phyloP scores from a whole-genome alignment of 2,113 vertebrate genomes.

The Indri indri region DNA sequence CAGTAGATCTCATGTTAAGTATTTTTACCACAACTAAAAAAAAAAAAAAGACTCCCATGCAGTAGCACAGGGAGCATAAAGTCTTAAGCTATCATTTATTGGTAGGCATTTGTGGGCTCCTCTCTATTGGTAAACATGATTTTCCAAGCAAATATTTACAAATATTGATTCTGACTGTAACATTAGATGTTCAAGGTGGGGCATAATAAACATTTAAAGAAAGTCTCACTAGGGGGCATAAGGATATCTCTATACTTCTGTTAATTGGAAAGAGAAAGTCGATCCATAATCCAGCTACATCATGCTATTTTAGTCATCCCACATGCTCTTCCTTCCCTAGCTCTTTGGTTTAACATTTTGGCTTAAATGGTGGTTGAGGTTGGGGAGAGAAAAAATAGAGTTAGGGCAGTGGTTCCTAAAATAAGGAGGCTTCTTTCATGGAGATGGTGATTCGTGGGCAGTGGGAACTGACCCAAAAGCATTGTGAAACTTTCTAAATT shows the following conservation, averaged over 20 bases:
- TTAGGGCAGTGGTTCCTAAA: neutral
- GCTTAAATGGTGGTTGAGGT: neutral
- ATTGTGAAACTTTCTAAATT: conserved; percentile 24
- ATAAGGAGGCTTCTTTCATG: neutral
- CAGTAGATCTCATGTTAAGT: neutral
- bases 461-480: neutral
- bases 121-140: neutral
- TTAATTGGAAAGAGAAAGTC: neutral
- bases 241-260: neutral
- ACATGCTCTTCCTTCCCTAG: neutral
- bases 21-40: neutral
- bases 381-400: neutral
- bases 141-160: conserved; percentile 58
- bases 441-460: neutral
- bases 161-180: conserved; percentile 1
- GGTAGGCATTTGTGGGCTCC: neutral
- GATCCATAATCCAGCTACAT: neutral
- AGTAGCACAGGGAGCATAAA: neutral
- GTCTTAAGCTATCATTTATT: neutral
- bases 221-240: neutral
- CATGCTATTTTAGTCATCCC: neutral
- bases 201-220: neutral
- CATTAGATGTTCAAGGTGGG: neutral
- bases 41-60: neutral
- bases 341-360: conserved; percentile 29